Base-by-base conservation (phyloP, 2,888 invertebrate genomes). In the Drosophila rubida region DNA sequence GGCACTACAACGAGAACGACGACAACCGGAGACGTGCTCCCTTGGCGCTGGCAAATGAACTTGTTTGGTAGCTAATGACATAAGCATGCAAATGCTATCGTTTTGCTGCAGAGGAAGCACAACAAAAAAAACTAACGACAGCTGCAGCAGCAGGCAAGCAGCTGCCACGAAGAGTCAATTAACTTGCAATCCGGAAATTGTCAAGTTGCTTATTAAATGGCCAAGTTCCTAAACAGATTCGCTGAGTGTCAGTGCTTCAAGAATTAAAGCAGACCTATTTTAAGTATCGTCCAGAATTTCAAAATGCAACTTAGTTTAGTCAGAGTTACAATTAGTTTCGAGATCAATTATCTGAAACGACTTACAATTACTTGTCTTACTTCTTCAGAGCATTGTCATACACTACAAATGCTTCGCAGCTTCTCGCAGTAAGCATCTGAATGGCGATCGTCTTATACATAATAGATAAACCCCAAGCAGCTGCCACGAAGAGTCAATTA, bases 31-130 rank as follows among this genome's bases (percentile, higher is more conserved):
- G 57, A 79, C 82, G 69, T 69, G 75, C 67, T 65, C 25, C 57
- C 65, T 53, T 59, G 76, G 59, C 35, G 9, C 63, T 69, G 77
- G 64, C 80, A 80, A 81, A 83, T 83, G 75, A 82, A 83, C 81
- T 79, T 83, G 83, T 83, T 83, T 83, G 78, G 75, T 72, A 69
- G 83, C 84, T 82, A 82, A 83, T 83, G 75, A 81, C 83, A 82
- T 83, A 82, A 82, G 73, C 82, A 73, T 79, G 83, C 70, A 80
- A 80, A 79, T 77, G 69, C 54, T 39, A 37, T 16, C 7, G 39
- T 5, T 48, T 41, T 53, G 19, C 19, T 23, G 8, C 7, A 55
- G 16, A 22, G 54, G 32, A 51, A 32, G 68, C 62, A 30, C 74
- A 4, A 25, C 0, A 27, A 30, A 16, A 19, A 6, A 51, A 13